phyloP scores from a whole-genome alignment of 1,140 invertebrate genomes.

The Rhopalosiphum padi region DNA sequence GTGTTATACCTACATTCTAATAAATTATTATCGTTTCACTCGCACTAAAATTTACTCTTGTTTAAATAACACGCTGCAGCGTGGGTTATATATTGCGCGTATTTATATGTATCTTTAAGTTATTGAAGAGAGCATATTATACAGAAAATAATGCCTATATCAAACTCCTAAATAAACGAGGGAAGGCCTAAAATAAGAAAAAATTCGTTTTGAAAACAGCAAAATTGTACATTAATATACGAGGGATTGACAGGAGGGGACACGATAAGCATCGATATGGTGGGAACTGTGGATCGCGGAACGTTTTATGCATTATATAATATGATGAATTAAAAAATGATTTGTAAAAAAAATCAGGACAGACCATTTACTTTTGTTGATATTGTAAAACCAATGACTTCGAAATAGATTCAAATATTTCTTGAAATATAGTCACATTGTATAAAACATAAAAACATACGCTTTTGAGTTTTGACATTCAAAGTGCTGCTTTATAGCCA shows the following conservation, averaged over 20 bases:
- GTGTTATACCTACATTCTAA: background rate
- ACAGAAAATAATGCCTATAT: background rate
- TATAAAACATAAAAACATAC: too few species aligned
- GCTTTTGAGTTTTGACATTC: too few species aligned
- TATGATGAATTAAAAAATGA: background rate
- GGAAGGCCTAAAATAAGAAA: background rate
- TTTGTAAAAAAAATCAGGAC: background rate
- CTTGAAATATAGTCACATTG: too few species aligned
- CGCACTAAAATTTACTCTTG: background rate
- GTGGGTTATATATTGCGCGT: background rate
- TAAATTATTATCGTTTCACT: background rate
- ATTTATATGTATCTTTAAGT: too few species aligned
- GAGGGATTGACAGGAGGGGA: background rate
- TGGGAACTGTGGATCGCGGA: background rate
- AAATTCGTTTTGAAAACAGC: background rate
- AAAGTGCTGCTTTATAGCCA: too few species aligned
- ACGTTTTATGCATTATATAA: background rate
- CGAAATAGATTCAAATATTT: too few species aligned
- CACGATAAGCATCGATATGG: background rate
- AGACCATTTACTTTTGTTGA: background rate
- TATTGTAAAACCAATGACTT: background rate
- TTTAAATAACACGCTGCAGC: background rate
- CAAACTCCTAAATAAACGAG: background rate
- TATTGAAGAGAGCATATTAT: background rate
- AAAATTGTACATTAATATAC: background rate